phyloP scores from a whole-genome alignment of 2,113 vertebrate genomes.

The Oryzias woworae region DNA sequence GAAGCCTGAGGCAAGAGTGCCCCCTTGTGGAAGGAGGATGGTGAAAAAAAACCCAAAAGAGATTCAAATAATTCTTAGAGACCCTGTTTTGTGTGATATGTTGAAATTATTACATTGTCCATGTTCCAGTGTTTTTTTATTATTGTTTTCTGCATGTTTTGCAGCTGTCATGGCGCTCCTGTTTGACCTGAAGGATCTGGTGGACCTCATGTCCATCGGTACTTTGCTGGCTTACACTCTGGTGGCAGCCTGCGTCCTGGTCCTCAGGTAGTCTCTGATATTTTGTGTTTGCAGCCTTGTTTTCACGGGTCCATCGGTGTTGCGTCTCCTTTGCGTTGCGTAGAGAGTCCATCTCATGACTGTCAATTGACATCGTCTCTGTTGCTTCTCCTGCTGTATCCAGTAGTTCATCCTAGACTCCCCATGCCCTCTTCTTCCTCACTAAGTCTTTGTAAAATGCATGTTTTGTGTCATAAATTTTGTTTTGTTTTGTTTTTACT shows the following conservation, averaged over 20 bases:
- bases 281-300: neutral
- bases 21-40: slow-evolving; percentile 44
- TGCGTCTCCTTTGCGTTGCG: no score
- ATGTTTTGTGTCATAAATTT: no score
- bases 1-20: slow-evolving; percentile 41
- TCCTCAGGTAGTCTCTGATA: slow-evolving; percentile 84
- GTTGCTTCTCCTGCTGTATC: no score
- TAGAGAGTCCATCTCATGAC: no score
- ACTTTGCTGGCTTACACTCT: slow-evolving; percentile 95
- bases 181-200: slow-evolving; percentile 94
- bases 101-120: neutral
- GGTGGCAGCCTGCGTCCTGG: slow-evolving; percentile 93
- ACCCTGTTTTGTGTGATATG: no score
- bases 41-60: slow-evolving; percentile 1
- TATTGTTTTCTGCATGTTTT: slow-evolving; percentile 10
- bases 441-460: no score
- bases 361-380: no score
- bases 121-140: neutral
- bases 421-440: no score
- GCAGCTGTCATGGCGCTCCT: slow-evolving; percentile 95
- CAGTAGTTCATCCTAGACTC: no score
- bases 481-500: no score
- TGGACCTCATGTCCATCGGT: slow-evolving; percentile 97
- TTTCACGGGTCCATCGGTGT: no score
- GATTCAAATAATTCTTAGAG: neutral